phyloP scores from a whole-genome alignment of 30 jellyfish, hydroid and myxozoan genomes.

The Pelagia noctiluca region DNA sequence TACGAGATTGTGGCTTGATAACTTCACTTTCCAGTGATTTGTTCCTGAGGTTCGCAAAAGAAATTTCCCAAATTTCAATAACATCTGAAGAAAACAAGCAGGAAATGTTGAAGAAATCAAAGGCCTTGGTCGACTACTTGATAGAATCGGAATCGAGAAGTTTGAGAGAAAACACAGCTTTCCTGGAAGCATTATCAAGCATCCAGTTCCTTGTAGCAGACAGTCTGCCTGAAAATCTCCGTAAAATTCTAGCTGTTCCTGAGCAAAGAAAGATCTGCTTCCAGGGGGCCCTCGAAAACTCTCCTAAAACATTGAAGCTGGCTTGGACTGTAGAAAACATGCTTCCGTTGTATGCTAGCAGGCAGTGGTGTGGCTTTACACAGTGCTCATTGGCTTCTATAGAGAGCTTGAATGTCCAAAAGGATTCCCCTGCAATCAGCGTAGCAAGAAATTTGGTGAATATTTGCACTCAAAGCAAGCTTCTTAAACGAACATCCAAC shows the following conservation, averaged over 20 bases:
- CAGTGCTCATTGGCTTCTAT: neutral
- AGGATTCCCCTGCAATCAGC: neutral
- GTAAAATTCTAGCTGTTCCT: neutral
- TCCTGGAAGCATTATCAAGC: neutral
- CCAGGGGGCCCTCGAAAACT: conserved; percentile 22
- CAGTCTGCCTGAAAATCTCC: conserved; percentile 2
- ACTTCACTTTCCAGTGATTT: conserved; percentile 10
- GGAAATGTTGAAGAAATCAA: conserved; percentile 27
- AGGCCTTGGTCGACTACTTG: conserved; percentile 15
- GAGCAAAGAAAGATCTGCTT: conserved; percentile 9
- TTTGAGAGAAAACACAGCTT: neutral
- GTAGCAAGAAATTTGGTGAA: conserved; percentile 43
- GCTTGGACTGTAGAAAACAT: conserved; percentile 49
- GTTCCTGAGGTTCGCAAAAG: conserved; percentile 54
- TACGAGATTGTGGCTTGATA: conserved; percentile 52
- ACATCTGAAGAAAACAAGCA: conserved; percentile 13
- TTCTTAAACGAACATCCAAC: neutral
- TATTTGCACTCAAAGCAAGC: neutral
- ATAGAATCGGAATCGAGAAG: conserved; percentile 14
- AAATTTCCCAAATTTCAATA: conserved; percentile 4
- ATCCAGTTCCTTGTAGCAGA: conserved; percentile 46
- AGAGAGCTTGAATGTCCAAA: neutral
- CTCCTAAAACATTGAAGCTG: neutral
- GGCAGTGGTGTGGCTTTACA: too few species aligned
- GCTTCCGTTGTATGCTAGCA: conserved; percentile 37